A percentile compares a stretch with the other conserved stretches of the same genome.
Conservation (phyloP, 2,113 vertebrate genomes). For the Leiothrix lutea region DNA sequence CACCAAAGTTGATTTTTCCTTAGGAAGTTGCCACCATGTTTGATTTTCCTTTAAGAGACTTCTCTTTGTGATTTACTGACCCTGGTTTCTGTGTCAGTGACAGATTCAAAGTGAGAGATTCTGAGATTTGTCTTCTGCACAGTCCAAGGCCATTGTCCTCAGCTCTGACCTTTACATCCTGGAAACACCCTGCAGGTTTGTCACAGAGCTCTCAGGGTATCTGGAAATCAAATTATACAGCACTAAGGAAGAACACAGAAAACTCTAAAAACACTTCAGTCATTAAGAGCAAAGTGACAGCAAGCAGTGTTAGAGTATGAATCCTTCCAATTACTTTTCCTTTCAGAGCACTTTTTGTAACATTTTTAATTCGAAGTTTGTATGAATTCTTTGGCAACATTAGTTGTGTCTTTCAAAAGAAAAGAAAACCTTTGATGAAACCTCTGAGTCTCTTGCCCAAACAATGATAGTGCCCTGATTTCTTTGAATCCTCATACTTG, state of each 20-base stretch:
- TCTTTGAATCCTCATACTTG: background rate
- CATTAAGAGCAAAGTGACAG: conserved; percentile 37
- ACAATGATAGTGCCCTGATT: background rate
- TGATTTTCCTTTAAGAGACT: background rate
- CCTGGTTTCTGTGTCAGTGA: background rate
- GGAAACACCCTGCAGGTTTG: conserved; percentile 19
- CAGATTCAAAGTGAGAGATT: background rate
- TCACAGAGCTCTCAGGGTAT: background rate
- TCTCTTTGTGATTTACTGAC: background rate
- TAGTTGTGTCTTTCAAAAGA: background rate
- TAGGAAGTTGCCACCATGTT: background rate
- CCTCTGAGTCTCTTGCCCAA: background rate
- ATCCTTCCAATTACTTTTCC: conserved; percentile 32
- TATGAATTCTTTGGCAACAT: background rate
- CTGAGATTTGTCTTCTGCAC: background rate
- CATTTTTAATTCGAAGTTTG: background rate
- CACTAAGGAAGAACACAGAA: background rate
- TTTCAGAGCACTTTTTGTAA: background rate
- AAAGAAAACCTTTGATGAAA: background rate
- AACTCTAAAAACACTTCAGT: conserved; percentile 26
- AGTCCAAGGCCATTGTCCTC: background rate
- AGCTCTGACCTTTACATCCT: conserved; percentile 10
- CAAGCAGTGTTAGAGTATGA: background rate
- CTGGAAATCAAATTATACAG: background rate
- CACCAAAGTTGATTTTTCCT: background rate